Evolutionary conservation across 2,888 invertebrate species (phyloP).

Genomic region (Biston stratarius): DNA sequence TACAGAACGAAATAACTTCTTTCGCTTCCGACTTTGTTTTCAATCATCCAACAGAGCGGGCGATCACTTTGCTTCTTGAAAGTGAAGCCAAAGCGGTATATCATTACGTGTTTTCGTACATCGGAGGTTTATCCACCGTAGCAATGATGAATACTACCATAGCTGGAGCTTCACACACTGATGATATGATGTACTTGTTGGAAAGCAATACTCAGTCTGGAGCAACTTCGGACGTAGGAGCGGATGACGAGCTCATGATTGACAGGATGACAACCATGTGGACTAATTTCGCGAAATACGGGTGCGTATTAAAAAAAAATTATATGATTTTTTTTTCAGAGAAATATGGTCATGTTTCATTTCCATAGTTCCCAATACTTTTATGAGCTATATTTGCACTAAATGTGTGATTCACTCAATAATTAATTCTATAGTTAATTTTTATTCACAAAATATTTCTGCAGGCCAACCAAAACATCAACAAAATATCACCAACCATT

Average conservation of each 20-base stretch:
- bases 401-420: too few species aligned
- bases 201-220: constrained; percentile 40
- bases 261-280: constrained; percentile 69
- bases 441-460: too few species aligned
- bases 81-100: constrained; percentile 36
- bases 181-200: constrained; percentile 68
- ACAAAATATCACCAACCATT: too few species aligned
- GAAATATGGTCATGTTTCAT: too few species aligned
- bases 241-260: constrained; percentile 58
- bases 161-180: constrained; percentile 58
- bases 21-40: constrained; percentile 41
- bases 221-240: constrained; percentile 22
- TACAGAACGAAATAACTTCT: constrained; percentile 27
- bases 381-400: too few species aligned
- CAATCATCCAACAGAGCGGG: constrained; percentile 41
- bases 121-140: constrained; percentile 15
- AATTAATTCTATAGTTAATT: too few species aligned
- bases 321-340: too few species aligned
- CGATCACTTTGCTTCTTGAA: constrained; percentile 32
- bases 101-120: constrained; percentile 42
- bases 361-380: too few species aligned
- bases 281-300: constrained; percentile 72
- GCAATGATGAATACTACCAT: constrained; percentile 5
- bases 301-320: constrained; percentile 50
- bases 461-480: too few species aligned